These are phyloP conservation scores for Plebejus argus DNA, from an alignment of 2,888 invertebrate genomes.

Conservation along the genomic window DNA sequence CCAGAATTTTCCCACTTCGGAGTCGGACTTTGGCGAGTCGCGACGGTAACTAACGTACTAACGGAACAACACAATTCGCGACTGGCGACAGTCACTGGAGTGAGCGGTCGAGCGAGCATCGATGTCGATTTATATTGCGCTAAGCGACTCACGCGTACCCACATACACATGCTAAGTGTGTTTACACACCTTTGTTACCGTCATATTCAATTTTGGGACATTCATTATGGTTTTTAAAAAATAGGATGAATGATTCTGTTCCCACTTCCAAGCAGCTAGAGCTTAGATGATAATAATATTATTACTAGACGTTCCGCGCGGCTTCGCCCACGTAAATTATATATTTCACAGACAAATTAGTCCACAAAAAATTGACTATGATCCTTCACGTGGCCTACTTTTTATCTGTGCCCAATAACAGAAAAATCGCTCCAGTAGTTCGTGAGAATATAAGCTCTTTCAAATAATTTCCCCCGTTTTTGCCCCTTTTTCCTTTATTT, in stretches of 20 bases:
- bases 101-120: constrained; percentile 30
- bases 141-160: constrained; percentile 28
- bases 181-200: constrained; percentile 25
- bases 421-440: too few species aligned
- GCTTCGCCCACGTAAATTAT: too few species aligned
- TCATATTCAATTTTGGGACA: constrained; percentile 12
- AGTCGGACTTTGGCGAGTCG: neutral
- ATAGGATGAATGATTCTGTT: neutral
- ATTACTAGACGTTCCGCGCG: too few species aligned
- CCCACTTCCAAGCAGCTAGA: too few species aligned
- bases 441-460: too few species aligned
- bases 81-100: constrained; percentile 10
- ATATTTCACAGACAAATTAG: too few species aligned
- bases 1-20: constrained; percentile 11
- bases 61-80: constrained; percentile 14
- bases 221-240: neutral
- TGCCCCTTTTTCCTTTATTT: too few species aligned
- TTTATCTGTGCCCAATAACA: too few species aligned
- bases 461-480: too few species aligned
- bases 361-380: too few species aligned
- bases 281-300: too few species aligned
- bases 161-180: constrained; percentile 23
- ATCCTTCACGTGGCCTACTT: too few species aligned
- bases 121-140: constrained; percentile 27
- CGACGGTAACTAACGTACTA: neutral